Evolutionary conservation across 2,113 vertebrate species (phyloP).

Genomic region (Diglossa brunneiventris): DNA sequence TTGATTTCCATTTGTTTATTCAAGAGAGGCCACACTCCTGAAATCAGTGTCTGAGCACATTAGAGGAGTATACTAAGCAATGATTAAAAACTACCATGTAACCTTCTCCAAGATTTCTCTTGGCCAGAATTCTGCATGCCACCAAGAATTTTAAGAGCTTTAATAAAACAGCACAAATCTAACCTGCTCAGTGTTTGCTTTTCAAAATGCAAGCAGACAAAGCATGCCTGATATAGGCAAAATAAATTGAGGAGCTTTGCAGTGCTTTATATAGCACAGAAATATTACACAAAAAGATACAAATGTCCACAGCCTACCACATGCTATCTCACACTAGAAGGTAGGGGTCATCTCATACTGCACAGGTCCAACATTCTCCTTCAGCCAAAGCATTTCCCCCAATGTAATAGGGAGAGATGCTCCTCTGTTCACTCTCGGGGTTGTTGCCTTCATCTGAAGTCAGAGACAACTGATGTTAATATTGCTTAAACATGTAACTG

Average conservation of each 20-base stretch:
- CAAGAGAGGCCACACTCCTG: not conserved
- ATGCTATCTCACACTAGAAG: not conserved
- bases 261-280: not conserved
- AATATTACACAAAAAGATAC: not conserved
- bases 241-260: not conserved
- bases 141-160: not conserved
- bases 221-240: not conserved
- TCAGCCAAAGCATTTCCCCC: not conserved
- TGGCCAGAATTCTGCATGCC: not conserved
- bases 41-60: not conserved
- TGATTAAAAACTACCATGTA: not conserved
- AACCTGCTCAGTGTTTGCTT: not conserved
- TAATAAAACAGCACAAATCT: not conserved
- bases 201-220: not conserved
- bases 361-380: not conserved
- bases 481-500: not conserved
- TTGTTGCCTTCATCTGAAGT: not conserved
- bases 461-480: not conserved
- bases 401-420: fast-evolving
- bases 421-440: not conserved
- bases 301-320: not conserved
- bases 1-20: not conserved
- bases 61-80: not conserved
- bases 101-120: not conserved
- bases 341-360: not conserved